Base-by-base conservation (phyloP, 2,113 vertebrate genomes). In the Chloropsis cyanopogon region DNA sequence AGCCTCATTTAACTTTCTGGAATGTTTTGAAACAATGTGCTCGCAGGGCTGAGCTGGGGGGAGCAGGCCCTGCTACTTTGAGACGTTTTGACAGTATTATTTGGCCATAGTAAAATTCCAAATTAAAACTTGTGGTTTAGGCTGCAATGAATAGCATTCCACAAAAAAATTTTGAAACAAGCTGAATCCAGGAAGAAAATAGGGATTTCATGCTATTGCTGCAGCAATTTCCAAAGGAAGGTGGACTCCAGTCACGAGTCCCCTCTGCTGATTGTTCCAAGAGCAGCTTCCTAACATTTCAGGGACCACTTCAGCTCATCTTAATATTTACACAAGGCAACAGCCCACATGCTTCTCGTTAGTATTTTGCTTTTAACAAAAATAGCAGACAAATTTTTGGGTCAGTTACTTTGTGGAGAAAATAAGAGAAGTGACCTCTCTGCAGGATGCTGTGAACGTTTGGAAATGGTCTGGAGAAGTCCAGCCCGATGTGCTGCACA, bases 41-140 rank as follows among this genome's bases (percentile, higher is more conserved):
- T 73, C 0, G 4, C 61, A 15, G 73, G 82, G 52, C 11, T 61
- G 72, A 79, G 59, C 88, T 12, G 50, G 56, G 73, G 42, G 37
- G 3, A 49, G 57, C 56, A 14, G 57, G 44, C 76, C 71, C 41
- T 33, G 90, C 87, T 33, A 54, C 86, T 53, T 3, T 10, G 66
- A 82, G 91, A 29, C 6, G 0, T 50, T 86, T 88, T 63, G 85
- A 71, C 70, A 59, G 89, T 24, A 19, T 54, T 86, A 76, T 83
- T 91, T 97, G 96, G 97, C 94, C 50, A 25, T 60, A 81, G 95
- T 47, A 86, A 95, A 96, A 90, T 91, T 95, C 94, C 97, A 95
- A 93, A 96, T 95, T 94, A 95, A 95, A 97, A 90, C 49, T 37
- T 91, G 97, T 81, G 97, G 94, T 95, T 96, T 86, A 75, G 91